Evolutionary conservation across 2,888 invertebrate species (phyloP).

Genomic region (Lamellibrachia satsuma): DNA sequence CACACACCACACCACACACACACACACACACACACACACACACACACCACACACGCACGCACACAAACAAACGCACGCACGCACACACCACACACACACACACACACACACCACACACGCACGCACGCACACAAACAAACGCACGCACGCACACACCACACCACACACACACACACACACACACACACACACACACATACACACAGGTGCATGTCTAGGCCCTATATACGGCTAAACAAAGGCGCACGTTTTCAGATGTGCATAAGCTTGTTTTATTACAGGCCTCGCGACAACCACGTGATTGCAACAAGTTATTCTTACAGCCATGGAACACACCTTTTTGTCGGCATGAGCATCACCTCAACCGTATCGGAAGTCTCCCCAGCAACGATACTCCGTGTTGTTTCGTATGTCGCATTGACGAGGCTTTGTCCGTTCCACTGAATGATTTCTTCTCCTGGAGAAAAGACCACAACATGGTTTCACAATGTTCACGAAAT

Average conservation of each 20-base stretch:
- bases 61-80: too few relatives aligned
- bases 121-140: too few relatives aligned
- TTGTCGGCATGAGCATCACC: neutral
- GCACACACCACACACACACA: too few relatives aligned
- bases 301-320: neutral
- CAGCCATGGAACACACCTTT: neutral
- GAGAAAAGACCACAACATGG: neutral
- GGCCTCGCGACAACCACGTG: neutral
- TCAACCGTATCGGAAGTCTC: neutral
- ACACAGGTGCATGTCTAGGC: too few relatives aligned
- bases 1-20: too few relatives aligned
- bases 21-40: too few relatives aligned
- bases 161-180: too few relatives aligned
- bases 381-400: neutral
- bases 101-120: too few relatives aligned
- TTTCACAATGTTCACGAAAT: neutral
- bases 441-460: constrained; percentile 12
- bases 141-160: too few relatives aligned
- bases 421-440: constrained; percentile 13
- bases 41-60: too few relatives aligned
- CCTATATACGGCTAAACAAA: too few relatives aligned
- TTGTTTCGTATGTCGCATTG: neutral
- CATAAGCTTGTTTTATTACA: neutral
- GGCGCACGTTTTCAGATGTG: neutral
- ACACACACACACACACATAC: too few relatives aligned